Conservation (phyloP, 2,113 vertebrate species). For the Notothenia coriiceps region DNA sequence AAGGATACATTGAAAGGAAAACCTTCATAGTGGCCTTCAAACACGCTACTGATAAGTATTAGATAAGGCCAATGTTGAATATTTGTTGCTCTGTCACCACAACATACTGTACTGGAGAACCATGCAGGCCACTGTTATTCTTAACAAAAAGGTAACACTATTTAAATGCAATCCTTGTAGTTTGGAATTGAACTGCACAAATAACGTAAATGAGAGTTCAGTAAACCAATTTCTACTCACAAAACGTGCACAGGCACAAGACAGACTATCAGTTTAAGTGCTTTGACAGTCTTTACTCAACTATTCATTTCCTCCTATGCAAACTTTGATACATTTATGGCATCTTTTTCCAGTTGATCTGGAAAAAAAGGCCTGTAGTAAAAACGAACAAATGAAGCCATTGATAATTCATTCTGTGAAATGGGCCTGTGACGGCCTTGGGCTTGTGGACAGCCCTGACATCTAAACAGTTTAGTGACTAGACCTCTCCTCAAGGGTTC, state of each 20-base stretch:
- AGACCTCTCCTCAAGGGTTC: conserved; percentile 26
- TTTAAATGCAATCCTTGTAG: not conserved
- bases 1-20: conserved; percentile 12
- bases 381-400: not conserved
- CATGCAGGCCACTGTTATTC: not conserved
- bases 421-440: not conserved
- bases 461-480: conserved; percentile 20
- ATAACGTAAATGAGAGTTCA: not conserved
- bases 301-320: not conserved
- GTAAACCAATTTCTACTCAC: not conserved
- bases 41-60: conserved; percentile 44
- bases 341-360: not conserved
- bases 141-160: not conserved
- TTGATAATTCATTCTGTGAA: not conserved
- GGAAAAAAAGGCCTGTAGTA: not conserved
- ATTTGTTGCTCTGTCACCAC: conserved; percentile 22
- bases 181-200: not conserved
- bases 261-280: not conserved
- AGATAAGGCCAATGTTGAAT: conserved; percentile 31
- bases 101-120: not conserved
- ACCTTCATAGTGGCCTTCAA: conserved; percentile 52
- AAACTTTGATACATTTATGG: not conserved
- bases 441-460: conserved; percentile 13
- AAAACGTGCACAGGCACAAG: not conserved
- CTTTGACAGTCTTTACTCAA: not conserved